A percentile compares a stretch with the other conserved stretches of the same genome.
Evolutionary conservation across 2,888 invertebrate species (phyloP).

Genomic region (Synergus umbraculus): DNA sequence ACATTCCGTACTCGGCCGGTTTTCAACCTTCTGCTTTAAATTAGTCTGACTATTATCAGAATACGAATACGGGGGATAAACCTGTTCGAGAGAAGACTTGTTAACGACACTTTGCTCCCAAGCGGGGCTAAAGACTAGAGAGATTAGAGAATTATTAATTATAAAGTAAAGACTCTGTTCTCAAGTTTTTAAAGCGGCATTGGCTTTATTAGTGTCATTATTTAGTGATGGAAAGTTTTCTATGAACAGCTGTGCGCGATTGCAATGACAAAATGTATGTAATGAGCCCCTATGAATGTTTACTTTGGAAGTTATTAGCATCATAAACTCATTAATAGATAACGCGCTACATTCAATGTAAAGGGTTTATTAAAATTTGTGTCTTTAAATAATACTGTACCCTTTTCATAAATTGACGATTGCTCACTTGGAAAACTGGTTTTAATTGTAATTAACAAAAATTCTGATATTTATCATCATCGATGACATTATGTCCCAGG

Average conservation of each 20-base stretch:
- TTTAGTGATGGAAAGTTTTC: neutral
- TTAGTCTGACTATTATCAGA: slow-evolving; percentile 29
- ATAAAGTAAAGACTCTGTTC: neutral
- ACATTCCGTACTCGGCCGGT: slow-evolving; percentile 41
- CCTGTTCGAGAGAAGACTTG: slow-evolving; percentile 6
- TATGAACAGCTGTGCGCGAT: neutral
- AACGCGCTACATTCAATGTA: neutral
- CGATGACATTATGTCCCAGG: no score
- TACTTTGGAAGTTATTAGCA: slow-evolving; percentile 11
- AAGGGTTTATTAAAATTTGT: neutral
- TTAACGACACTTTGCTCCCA: slow-evolving; percentile 1
- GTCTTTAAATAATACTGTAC: no score
- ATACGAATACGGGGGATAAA: neutral
- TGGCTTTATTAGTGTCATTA: neutral
- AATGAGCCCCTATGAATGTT: slow-evolving; percentile 23
- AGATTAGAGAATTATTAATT: neutral
- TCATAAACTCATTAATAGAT: slow-evolving; percentile 20
- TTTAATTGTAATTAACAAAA: neutral
- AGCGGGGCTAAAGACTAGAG: no score
- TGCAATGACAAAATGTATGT: neutral
- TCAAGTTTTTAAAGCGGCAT: neutral
- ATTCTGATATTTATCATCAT: neutral
- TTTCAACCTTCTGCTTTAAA: slow-evolving; percentile 35
- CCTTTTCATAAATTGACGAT: no score
- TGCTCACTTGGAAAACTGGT: no score